Conservation (phyloP, 1,140 invertebrate species). For the Yoshiicerus persimilis region DNA sequence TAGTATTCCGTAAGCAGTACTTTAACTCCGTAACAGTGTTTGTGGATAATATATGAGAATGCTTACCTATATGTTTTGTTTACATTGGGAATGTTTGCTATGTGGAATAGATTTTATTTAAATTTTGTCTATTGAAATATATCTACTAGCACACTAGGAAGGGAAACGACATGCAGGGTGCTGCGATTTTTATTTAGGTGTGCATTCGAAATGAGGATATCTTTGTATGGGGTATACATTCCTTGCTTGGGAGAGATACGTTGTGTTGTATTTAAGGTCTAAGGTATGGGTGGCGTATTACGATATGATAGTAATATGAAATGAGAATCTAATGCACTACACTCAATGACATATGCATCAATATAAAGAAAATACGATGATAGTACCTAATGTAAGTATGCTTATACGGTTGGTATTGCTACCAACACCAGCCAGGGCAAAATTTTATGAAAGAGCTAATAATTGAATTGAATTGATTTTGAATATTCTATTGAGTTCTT, state of each 20-base stretch:
- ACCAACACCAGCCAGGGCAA: background rate
- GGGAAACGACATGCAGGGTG: background rate
- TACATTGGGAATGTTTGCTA: background rate
- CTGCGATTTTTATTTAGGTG: background rate
- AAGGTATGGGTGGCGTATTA: too few relatives aligned
- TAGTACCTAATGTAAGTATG: background rate
- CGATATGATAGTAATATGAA: too few relatives aligned
- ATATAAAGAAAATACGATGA: background rate
- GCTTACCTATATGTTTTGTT: too few relatives aligned
- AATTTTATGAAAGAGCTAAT: background rate
- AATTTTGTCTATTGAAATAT: background rate
- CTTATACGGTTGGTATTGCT: background rate
- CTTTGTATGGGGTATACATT: too few relatives aligned
- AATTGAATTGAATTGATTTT: background rate
- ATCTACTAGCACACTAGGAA: background rate
- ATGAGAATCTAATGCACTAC: background rate
- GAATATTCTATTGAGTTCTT: background rate
- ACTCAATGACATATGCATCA: background rate
- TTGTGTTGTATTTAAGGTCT: too few relatives aligned
- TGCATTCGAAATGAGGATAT: too few relatives aligned
- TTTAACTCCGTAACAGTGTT: too few relatives aligned
- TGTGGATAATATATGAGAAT: too few relatives aligned
- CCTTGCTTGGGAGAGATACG: too few relatives aligned
- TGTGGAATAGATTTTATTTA: background rate
- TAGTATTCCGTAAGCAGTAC: too few relatives aligned